These are phyloP conservation scores for Galeopsomyia nigrocyanea DNA, from an alignment of 2,888 invertebrate species.

Conservation along the genomic window DNA sequence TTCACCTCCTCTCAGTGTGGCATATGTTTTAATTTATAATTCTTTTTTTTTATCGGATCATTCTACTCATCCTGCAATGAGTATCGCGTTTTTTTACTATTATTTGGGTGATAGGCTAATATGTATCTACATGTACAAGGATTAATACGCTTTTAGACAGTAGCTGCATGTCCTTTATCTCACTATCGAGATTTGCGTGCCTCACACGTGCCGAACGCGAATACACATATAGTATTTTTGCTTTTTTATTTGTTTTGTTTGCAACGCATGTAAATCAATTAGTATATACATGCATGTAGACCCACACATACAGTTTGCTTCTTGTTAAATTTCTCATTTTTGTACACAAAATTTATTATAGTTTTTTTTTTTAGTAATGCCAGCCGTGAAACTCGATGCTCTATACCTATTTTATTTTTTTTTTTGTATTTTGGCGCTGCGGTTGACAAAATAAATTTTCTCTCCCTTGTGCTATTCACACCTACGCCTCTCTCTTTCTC, in stretches of 20 bases:
- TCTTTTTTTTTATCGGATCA: conserved; percentile 13
- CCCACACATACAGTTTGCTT: conserved; percentile 48
- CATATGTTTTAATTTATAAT: conserved; percentile 8
- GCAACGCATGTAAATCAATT: neutral
- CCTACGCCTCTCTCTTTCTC: too few species aligned
- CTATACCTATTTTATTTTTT: conserved; percentile 14
- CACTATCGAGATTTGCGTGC: conserved; percentile 2
- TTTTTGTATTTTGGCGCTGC: conserved; percentile 36
- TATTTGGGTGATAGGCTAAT: neutral
- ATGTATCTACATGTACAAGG: conserved; percentile 4
- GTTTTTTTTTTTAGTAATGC: conserved; percentile 11
- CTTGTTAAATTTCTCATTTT: conserved; percentile 32
- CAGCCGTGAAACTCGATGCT: conserved; percentile 24
- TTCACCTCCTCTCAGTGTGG: neutral
- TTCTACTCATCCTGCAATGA: neutral
- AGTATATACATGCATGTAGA: conserved; percentile 48
- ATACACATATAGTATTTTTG: conserved; percentile 35
- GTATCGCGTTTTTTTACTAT: neutral
- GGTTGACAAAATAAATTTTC: conserved; percentile 30
- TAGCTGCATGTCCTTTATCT: conserved; percentile 13
- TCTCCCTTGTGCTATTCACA: neutral
- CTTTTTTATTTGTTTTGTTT: conserved; percentile 20
- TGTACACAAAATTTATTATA: conserved; percentile 40
- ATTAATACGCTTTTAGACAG: conserved; percentile 26
- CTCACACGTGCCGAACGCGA: conserved; percentile 28